Base-by-base conservation (phyloP, 2,113 vertebrate species). In the Atrichornis clamosus region DNA sequence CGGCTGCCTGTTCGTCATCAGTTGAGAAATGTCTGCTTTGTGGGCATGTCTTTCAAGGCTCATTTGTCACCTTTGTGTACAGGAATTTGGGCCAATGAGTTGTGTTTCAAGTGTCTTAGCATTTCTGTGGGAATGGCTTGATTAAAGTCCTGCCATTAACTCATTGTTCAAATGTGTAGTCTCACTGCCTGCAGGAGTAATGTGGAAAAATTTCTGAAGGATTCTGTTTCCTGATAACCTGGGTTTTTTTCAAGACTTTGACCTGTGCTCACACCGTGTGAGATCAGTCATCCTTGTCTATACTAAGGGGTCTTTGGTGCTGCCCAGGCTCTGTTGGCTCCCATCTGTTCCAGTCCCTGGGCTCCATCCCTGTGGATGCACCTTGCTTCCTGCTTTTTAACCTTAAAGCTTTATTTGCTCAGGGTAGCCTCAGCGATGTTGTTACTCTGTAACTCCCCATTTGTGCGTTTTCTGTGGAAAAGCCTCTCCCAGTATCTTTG, bases 81-180 rank as follows among this genome's bases (percentile, higher is more conserved):
- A 81, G 90, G 83, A 92, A 96, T 96, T 97, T 32, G 68, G 86
- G 44, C 73, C 95, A 78, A 70, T 2, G 13, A 74, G 68, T 55
- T 70, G 53, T 59, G 37, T 47, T 86, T 73, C 1, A 0, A 52
- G 33, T 19, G 44, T 37, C 64, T 92, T 72, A 50, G 49, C 13
- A 5, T 87, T 92, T 90, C 80, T 89, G 69, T 9, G 20, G 92
- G 76, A 90, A 37, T 7, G 49, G 62, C 78, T 90, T 84, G 93
- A 92, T 86, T 88, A 44, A 95, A 89, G 49, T 42, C 68, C 65
- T 89, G 93, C 67, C 39, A 17, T 33, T 58, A 65, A 53, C 85
- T 95, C 52, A 30, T 56, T 28, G 64, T 64, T 96, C 64, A 92
- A 89, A 44, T 30, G 76, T 53, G 72, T 10, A 1, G 20, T 20